Percentiles rank a stretch among this genome's conserved stretches.
Conservation (phyloP, 2,888 invertebrate species). For the Drosophila siamana region DNA sequence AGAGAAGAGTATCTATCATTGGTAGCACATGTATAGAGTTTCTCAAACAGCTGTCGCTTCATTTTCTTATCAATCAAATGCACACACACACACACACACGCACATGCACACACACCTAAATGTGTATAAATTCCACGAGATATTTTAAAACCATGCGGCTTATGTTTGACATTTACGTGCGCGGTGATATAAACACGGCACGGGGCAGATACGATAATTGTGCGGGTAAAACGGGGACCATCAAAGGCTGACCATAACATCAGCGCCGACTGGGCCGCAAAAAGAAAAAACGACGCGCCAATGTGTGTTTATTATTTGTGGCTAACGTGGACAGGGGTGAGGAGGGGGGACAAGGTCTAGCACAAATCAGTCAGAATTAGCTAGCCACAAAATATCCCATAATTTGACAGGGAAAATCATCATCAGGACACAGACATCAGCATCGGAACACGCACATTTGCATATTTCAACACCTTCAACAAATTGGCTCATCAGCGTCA, state of each 20-base stretch:
- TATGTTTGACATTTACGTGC: slow-evolving; percentile 70
- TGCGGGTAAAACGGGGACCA: slow-evolving; percentile 12
- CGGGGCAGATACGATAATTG: slow-evolving; percentile 18
- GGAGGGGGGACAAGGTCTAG: background rate
- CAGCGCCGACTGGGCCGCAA: no score
- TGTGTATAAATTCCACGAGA: slow-evolving; percentile 38
- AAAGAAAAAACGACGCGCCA: slow-evolving; percentile 10
- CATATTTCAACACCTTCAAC: slow-evolving; percentile 73
- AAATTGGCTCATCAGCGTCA: slow-evolving; percentile 62
- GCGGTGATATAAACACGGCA: slow-evolving; percentile 58
- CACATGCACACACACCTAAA: no score
- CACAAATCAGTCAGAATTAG: slow-evolving; percentile 27
- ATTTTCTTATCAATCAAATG: slow-evolving; percentile 71
- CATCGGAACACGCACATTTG: slow-evolving; percentile 58
- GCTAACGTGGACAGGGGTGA: background rate
- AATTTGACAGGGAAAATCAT: slow-evolving; percentile 49
- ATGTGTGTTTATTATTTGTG: slow-evolving; percentile 19
- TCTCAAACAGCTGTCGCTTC: slow-evolving; percentile 55
- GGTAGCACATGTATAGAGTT: slow-evolving; percentile 22
- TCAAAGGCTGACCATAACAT: slow-evolving; percentile 36
- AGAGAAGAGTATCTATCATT: slow-evolving; percentile 28
- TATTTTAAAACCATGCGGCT: slow-evolving; percentile 60
- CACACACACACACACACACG: slow-evolving; percentile 23
- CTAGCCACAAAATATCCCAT: slow-evolving; percentile 27
- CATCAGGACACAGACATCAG: slow-evolving; percentile 42